Percentiles rank a stretch among this genome's conserved stretches.
phyloP scores from a whole-genome alignment of 1,140 invertebrate genomes.

The Nymphalis io region DNA sequence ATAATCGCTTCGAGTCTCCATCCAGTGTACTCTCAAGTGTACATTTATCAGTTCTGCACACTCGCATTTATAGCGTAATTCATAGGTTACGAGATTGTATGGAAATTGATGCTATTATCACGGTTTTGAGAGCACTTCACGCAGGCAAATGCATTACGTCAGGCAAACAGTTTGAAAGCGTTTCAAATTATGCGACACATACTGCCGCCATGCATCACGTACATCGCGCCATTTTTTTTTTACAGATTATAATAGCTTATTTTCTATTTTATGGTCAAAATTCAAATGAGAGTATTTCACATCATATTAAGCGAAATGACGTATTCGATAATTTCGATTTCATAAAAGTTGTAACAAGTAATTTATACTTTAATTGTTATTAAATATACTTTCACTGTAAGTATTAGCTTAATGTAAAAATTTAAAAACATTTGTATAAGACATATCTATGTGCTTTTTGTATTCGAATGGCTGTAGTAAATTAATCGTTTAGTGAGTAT shows the following conservation, averaged over 20 bases:
- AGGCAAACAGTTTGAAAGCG: constrained; percentile 31
- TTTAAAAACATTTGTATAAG: background rate
- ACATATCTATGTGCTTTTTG: background rate
- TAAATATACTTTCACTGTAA: no score
- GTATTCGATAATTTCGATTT: no score
- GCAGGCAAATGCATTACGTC: constrained; percentile 32
- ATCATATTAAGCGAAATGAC: no score
- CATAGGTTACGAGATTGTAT: constrained; percentile 27
- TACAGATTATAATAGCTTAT: background rate
- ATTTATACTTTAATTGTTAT: no score
- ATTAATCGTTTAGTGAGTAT: no score
- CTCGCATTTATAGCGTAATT: constrained; percentile 22
- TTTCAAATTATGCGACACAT: constrained; percentile 31
- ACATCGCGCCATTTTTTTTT: background rate
- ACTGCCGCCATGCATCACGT: background rate
- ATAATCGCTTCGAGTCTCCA: background rate
- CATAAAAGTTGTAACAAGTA: no score
- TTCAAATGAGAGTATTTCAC: background rate
- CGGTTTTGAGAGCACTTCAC: constrained; percentile 18
- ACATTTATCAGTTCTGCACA: constrained; percentile 20
- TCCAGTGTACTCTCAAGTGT: constrained; percentile 12
- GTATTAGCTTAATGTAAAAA: no score
- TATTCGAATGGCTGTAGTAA: no score
- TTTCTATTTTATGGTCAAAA: background rate
- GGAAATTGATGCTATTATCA: constrained; percentile 37